Evolutionary conservation across 2,797 vertebrate genomes (phyloP), one percentile per base, ranked within the genome.

Genomic region (Pangasius mekongensis): DNA sequence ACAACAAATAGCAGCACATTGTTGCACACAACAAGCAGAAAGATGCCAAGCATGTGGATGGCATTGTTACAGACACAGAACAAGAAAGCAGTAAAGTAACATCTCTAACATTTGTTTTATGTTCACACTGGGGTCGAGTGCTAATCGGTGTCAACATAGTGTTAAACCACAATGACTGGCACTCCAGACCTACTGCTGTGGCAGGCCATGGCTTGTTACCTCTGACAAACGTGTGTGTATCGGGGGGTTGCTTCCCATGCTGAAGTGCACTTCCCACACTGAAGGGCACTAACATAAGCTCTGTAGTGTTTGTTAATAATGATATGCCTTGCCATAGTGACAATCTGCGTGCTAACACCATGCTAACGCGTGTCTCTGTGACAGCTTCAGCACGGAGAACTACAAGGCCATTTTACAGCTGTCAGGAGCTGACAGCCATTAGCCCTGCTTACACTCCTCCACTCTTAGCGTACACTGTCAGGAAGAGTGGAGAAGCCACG

Each of bases 371-470:
- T 89, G 88, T 91, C 87, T 91, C 83, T 10, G 67, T 93, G 93
- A 94, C 93, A 94, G 93, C 91, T 85, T 89, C 86, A 30, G 91
- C 88, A 82, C 78, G 27, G 83, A 88, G 80, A 93, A 92, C 91
- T 92, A 91, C 92, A 92, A 93, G 92, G 92, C 91, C 92, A 91
- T 92, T 94, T 93, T 93, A 91, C 90, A 93, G 91, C 91, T 93
- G 92, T 94, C 93, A 97, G 95, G 94, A 94, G 95, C 95, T 97
- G 97, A 97, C 96, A 97, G 96, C 96, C 96, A 96, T 96, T 96
- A 96, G 96, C 96, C 96, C 95, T 82, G 85, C 96, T 96, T 97
- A 89, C 96, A 96, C 96, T 96, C 96, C 96, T 96, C 96, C 95
- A 95, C 95, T 97, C 96, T 97, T 96, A 95, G 94, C 94, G 78